Conservation (phyloP, 2,888 invertebrate species). For the Caenorhabditis japonica region DNA sequence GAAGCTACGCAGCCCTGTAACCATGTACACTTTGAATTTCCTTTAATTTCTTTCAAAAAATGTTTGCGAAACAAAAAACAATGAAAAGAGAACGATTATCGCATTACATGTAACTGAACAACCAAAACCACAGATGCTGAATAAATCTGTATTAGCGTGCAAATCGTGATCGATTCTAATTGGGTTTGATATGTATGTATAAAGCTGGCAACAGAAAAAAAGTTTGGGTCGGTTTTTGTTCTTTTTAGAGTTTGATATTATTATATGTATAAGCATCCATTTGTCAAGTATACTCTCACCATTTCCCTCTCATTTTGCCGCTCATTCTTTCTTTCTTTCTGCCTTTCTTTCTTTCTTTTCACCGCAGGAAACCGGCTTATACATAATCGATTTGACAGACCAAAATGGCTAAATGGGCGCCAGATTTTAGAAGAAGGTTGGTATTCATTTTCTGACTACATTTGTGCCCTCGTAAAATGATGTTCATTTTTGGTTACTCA, state of each 20-base stretch:
- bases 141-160: too few relatives aligned
- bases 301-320: slow-evolving; percentile 5
- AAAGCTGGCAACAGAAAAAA: too few relatives aligned
- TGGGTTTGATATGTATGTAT: too few relatives aligned
- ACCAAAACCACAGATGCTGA: slow-evolving; percentile 22
- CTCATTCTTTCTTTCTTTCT: slow-evolving; percentile 11
- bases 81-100: slow-evolving; percentile 39
- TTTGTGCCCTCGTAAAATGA: slow-evolving; percentile 16
- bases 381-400: slow-evolving; percentile 50
- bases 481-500: neutral
- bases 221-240: slow-evolving; percentile 3
- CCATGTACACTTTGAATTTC: too few relatives aligned
- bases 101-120: slow-evolving; percentile 24
- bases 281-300: slow-evolving; percentile 41
- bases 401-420: slow-evolving; percentile 47
- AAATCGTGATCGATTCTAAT: too few relatives aligned
- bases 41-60: neutral
- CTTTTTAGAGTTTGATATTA: slow-evolving; percentile 37
- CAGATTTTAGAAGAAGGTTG: slow-evolving; percentile 46
- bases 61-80: neutral
- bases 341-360: slow-evolving; percentile 8
- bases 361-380: slow-evolving; percentile 39
- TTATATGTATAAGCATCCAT: slow-evolving; percentile 42
- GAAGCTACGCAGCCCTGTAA: too few relatives aligned
- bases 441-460: slow-evolving; percentile 32